A percentile compares a stretch with the other conserved stretches of the same genome.
Evolutionary conservation across 1,140 invertebrate genomes (phyloP).

Genomic region (Grapholita molesta): DNA sequence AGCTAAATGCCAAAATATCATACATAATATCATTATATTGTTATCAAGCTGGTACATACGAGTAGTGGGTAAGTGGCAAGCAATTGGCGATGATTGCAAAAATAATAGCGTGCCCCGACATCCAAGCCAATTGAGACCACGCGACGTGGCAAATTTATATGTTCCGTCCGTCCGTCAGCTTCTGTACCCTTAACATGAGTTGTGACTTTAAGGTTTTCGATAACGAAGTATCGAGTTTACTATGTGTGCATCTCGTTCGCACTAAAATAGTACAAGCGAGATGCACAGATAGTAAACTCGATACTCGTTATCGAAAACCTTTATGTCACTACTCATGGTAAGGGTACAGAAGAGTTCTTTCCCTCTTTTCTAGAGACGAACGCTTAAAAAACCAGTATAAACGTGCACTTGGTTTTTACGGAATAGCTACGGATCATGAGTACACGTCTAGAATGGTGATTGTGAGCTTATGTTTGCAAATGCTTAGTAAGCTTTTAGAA

Average conservation of each 20-base stretch:
- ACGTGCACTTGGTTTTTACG: not conserved
- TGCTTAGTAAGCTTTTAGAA: not conserved
- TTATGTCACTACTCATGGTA: too few relatives aligned
- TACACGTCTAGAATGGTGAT: not conserved
- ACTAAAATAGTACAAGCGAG: too few relatives aligned
- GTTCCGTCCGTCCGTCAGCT: conserved; percentile 25
- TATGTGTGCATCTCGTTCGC: too few relatives aligned
- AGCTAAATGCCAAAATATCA: too few relatives aligned
- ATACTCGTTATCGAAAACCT: too few relatives aligned
- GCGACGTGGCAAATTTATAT: conserved; percentile 34
- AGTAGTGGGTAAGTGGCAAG: conserved; percentile 20
- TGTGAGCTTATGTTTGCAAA: not conserved
- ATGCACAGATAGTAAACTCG: too few relatives aligned
- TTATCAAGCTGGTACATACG: not conserved
- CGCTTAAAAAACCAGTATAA: not conserved
- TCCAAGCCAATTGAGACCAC: conserved; percentile 48
- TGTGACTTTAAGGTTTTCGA: too few relatives aligned
- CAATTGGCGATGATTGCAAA: conserved; percentile 61
- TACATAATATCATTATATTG: not conserved
- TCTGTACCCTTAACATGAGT: too few relatives aligned
- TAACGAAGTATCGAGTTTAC: too few relatives aligned
- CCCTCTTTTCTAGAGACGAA: not conserved
- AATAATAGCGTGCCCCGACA: conserved; percentile 49
- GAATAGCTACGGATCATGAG: not conserved
- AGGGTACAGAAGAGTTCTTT: not conserved